Base-by-base conservation (phyloP, 2,888 invertebrate genomes). In the Beris morrisii region DNA sequence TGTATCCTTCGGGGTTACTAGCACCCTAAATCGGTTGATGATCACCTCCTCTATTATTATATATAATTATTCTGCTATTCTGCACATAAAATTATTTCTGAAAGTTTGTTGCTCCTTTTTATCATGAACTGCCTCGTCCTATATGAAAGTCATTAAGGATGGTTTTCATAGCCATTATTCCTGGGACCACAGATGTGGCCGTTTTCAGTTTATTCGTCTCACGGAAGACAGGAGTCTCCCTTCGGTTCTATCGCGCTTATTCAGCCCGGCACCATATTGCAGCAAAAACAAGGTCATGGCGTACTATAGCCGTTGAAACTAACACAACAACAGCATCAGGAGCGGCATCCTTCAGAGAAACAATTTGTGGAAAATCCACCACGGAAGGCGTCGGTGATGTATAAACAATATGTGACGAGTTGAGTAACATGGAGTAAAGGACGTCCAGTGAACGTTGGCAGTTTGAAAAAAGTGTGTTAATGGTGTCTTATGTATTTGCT, bases 131-230 rank as follows among this genome's bases (percentile, higher is more conserved):
- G 67, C 61, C 65, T 22, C 22, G 22, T 22, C 69, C 61, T 67
- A 69, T 67, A 65, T 64, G 69, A 68, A 78, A 61, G 61, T 78
- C 79, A 79, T 78, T 78, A 78, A 79, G 77, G 76, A 75, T 78
- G 78, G 77, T 78, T 79, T 78, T 79, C 78, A 78, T 79, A 76
- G 78, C 77, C 78, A 78, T 79, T 78, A 78, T 77, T 77, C n/a
- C 74, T 73, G 72, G 50, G 75, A 78, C 75, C 78, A 79, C 78
- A 78, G 73, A 76, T 78, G 78, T 72, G 64, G 38, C 43, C 61
- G 30, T 50, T 50, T 61, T 32, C 48, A 58, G 45, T 38, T 38
- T 38, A 38, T 38, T 38, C 38, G 38, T 38, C 38, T 38, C 38
- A 38, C 38, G 38, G 9, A 38, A 38, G 38, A 38, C 38, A 9